A percentile compares a stretch with the other conserved stretches of the same genome.
Conservation (phyloP, 2,888 invertebrate genomes). For the Drosophila nr. perissopoda region DNA sequence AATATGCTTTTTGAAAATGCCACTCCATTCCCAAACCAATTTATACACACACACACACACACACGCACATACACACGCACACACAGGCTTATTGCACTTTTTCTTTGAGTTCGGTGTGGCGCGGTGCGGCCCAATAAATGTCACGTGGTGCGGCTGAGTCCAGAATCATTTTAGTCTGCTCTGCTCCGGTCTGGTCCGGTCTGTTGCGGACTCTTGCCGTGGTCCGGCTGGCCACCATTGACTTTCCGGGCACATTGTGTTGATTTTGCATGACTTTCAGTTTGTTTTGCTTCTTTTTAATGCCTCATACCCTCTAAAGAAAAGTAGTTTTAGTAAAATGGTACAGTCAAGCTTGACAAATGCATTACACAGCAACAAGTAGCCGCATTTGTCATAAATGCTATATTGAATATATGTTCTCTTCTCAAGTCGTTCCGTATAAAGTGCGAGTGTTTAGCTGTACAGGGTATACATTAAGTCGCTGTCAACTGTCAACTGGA, state of each 20-base stretch:
- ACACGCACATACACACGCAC: not conserved
- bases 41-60: not conserved
- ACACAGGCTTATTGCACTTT: constrained; percentile 69
- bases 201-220: not conserved
- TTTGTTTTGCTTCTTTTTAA: constrained; percentile 18
- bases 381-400: not conserved
- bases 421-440: not conserved
- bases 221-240: constrained; percentile 32
- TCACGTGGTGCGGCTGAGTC: constrained; percentile 14
- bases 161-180: not conserved
- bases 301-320: not conserved
- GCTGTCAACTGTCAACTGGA: no score
- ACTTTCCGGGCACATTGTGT: constrained; percentile 47
- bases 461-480: not conserved
- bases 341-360: not conserved
- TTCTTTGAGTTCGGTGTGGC: constrained; percentile 49
- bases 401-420: not conserved
- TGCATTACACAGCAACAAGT: not conserved
- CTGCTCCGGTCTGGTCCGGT: not conserved
- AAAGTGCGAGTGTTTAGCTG: not conserved
- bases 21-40: constrained; percentile 13
- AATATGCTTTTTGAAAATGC: constrained; percentile 67
- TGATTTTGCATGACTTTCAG: constrained; percentile 44
- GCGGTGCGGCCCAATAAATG: not conserved
- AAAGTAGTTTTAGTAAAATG: not conserved